phyloP scores from a whole-genome alignment of 2,797 vertebrate species.

The Malacoctenus gilli region DNA sequence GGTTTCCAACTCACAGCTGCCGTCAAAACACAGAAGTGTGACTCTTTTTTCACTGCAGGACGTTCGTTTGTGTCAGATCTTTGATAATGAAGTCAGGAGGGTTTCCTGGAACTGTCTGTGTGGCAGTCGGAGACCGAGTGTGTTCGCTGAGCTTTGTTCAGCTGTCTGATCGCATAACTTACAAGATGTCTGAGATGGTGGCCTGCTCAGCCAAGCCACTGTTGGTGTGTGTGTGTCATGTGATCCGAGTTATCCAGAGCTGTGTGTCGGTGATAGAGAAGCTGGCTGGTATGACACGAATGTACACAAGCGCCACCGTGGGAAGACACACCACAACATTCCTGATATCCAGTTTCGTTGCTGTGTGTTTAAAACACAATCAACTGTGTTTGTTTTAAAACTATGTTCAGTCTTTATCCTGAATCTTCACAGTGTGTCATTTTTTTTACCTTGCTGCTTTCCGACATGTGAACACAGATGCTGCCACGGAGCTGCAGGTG shows the following conservation, averaged over 20 bases:
- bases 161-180: conserved; percentile 28
- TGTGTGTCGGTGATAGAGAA: conserved; percentile 2
- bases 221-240: too few species aligned
- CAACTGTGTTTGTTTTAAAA: too few species aligned
- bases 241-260: conserved; percentile 20
- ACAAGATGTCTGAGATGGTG: conserved; percentile 25
- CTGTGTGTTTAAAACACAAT: too few species aligned
- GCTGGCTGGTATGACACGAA: not conserved
- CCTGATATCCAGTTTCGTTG: too few species aligned
- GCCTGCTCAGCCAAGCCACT: too few species aligned
- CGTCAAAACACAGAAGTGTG: conserved; percentile 22
- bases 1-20: conserved; percentile 71
- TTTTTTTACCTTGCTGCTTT: too few species aligned
- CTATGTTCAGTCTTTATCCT: too few species aligned
- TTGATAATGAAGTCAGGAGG: not conserved
- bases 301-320: not conserved
- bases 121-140: not conserved
- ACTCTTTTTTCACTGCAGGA: conserved; percentile 37
- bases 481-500: conserved; percentile 85
- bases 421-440: too few species aligned
- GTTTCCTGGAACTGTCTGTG: not conserved
- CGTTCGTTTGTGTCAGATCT: not conserved
- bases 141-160: conserved; percentile 8
- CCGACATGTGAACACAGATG: too few species aligned
- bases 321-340: too few species aligned